A percentile compares a stretch with the other conserved stretches of the same genome.
Conservation (phyloP, 2,113 vertebrate genomes). For the Zosterops hypoxanthus region DNA sequence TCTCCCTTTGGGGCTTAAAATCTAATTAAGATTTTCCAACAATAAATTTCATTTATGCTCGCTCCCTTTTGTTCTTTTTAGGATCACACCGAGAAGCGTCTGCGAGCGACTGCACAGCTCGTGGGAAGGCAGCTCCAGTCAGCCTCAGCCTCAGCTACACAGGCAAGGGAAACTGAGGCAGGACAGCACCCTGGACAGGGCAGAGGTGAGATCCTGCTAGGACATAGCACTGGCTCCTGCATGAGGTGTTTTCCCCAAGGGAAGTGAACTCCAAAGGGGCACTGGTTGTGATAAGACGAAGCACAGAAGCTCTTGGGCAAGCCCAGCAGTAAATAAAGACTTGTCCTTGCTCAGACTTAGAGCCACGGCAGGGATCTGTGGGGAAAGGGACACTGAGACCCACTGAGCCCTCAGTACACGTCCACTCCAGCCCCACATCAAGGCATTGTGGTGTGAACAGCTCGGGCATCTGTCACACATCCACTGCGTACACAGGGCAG, state of each 20-base stretch:
- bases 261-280: not conserved
- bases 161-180: slow-evolving; percentile 12
- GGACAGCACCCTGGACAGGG: not conserved
- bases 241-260: not conserved
- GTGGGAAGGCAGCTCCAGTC: not conserved
- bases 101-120: fast-evolving
- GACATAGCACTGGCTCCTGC: not conserved
- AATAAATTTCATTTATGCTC: slow-evolving; percentile 54
- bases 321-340: not conserved
- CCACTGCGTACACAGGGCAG: not conserved
- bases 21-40: slow-evolving; percentile 71
- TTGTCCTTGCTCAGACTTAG: not conserved
- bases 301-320: not conserved
- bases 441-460: fast-evolving
- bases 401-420: not conserved
- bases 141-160: fast-evolving
- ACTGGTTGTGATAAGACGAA: not conserved
- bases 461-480: fast-evolving
- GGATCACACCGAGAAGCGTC: slow-evolving; percentile 2
- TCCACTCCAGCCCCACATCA: not conserved
- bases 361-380: fast-evolving
- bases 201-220: not conserved
- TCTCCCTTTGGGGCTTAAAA: slow-evolving; percentile 69
- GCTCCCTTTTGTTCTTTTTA: slow-evolving; percentile 58
- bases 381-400: not conserved